Percentiles rank a stretch among this genome's conserved stretches.
These are phyloP conservation scores for Parasteatoda lunata DNA, from an alignment of 2,888 invertebrate genomes.

Conservation along the genomic window DNA sequence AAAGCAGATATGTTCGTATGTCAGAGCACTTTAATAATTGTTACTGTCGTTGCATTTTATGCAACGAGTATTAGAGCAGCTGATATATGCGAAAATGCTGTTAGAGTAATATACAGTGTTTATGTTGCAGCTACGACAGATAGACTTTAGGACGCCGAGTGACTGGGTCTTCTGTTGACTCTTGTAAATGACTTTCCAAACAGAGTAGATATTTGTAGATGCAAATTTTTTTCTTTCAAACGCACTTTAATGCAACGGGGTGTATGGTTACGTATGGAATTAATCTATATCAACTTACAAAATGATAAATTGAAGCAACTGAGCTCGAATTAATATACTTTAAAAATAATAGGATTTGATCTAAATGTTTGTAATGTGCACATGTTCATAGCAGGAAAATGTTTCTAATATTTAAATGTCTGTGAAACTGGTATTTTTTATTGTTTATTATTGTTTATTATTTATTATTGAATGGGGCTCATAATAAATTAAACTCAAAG, in stretches of 20 bases:
- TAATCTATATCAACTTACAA: neutral
- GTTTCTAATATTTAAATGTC: no score
- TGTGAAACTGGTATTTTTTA: no score
- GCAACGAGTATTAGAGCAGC: conserved; percentile 7
- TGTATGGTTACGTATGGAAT: neutral
- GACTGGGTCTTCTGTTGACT: neutral
- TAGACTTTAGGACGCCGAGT: neutral
- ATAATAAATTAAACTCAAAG: no score
- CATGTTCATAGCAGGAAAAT: no score
- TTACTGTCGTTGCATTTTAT: conserved; percentile 12
- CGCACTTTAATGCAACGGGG: neutral
- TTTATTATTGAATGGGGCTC: no score
- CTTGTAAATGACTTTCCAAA: neutral
- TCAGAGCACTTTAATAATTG: neutral
- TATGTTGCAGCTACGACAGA: neutral
- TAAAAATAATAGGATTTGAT: no score
- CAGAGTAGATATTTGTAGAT: neutral
- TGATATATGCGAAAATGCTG: conserved; percentile 5
- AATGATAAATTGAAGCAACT: no score
- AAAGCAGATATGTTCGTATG: neutral
- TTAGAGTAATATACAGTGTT: neutral
- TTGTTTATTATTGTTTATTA: no score
- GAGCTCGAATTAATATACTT: no score
- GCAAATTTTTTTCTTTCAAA: neutral
- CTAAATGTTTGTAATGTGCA: no score